These are phyloP conservation scores for Saccostrea echinata DNA, from an alignment of 1,140 invertebrate genomes.

Conservation along the genomic window DNA sequence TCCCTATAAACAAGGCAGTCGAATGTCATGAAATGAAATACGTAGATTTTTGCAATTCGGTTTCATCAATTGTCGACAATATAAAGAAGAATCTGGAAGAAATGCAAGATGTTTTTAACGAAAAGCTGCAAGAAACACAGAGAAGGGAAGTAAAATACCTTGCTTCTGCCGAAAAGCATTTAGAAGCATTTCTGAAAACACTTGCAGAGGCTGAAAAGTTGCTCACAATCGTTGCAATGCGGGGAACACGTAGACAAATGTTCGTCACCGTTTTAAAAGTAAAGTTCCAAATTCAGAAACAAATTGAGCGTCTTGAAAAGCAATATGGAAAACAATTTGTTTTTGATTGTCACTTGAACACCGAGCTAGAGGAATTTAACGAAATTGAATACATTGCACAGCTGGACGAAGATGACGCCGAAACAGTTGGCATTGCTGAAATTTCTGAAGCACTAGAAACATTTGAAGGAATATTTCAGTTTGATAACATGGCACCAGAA, in stretches of 20 bases:
- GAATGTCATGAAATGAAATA: not conserved
- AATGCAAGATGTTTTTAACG: not conserved
- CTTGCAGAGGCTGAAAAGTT: not conserved
- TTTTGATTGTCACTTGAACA: not conserved
- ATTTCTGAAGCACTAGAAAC: not conserved
- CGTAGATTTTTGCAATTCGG: not conserved
- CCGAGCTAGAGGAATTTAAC: not conserved
- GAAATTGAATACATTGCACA: slow-evolving; percentile 4
- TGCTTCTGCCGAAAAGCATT: not conserved
- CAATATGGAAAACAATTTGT: slow-evolving; percentile 2
- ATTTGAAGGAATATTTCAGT: not conserved
- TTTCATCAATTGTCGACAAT: not conserved
- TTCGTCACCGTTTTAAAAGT: not conserved
- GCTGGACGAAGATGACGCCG: not conserved
- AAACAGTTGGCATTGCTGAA: not conserved
- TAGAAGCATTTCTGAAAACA: not conserved
- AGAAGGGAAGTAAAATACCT: not conserved
- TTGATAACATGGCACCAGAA: not conserved
- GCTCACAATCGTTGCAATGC: not conserved
- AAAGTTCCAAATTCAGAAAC: not conserved
- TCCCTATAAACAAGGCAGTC: not conserved
- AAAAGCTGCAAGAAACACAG: not conserved
- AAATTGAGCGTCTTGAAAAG: not conserved
- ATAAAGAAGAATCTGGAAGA: not conserved
- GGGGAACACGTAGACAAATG: not conserved